Conservation (phyloP, 2,888 invertebrate genomes). For the Drosophila nigricruria region DNA sequence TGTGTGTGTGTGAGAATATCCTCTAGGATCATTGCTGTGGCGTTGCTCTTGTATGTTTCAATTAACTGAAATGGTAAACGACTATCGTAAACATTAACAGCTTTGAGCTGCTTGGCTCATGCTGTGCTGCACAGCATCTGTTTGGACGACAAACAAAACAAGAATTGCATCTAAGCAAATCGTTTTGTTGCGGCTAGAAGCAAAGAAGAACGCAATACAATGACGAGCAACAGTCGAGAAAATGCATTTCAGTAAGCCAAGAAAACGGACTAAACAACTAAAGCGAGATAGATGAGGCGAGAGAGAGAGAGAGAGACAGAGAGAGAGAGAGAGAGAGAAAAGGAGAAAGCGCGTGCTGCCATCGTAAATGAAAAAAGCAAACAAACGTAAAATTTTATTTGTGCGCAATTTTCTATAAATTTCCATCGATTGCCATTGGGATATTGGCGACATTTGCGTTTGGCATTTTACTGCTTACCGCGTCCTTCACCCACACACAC, state of each 20-base stretch:
- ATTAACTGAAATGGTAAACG: conserved; percentile 75
- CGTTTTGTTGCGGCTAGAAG: conserved; percentile 57
- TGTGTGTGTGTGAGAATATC: too few relatives aligned
- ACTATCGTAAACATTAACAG: conserved; percentile 75
- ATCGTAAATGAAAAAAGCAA: conserved; percentile 78
- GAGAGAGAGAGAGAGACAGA: background rate
- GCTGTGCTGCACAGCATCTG: conserved; percentile 29
- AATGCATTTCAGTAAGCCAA: conserved; percentile 66
- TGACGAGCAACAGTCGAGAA: conserved; percentile 69
- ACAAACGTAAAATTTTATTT: conserved; percentile 81
- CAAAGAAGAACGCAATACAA: conserved; percentile 25
- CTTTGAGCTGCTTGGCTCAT: conserved; percentile 36
- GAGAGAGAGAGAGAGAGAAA: too few relatives aligned
- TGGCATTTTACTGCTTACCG: conserved; percentile 74
- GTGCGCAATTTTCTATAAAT: conserved; percentile 82
- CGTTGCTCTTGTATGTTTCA: conserved; percentile 54
- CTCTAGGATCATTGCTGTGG: conserved; percentile 1
- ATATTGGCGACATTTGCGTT: conserved; percentile 82
- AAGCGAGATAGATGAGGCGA: conserved; percentile 18
- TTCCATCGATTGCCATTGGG: conserved; percentile 80
- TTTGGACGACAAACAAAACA: conserved; percentile 17
- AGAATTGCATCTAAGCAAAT: conserved; percentile 68
- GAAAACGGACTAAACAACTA: conserved; percentile 48
- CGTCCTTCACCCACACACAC: conserved; percentile 58
- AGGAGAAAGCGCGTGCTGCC: conserved; percentile 27